These are phyloP conservation scores for Vicugna pacos DNA, from an alignment of 2,113 vertebrate genomes.

Conservation along the genomic window DNA sequence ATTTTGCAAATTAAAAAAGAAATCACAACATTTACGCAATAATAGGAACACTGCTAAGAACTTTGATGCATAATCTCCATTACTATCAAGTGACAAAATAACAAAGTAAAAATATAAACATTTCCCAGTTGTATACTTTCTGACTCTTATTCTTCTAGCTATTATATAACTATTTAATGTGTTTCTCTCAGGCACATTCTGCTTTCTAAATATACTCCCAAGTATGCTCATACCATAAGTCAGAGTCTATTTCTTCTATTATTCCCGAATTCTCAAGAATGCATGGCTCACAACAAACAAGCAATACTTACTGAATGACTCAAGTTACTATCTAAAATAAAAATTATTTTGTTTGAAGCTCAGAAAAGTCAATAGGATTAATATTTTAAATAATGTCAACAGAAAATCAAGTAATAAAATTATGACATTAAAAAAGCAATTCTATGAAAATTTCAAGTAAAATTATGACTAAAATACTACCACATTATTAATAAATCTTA, in stretches of 20 bases:
- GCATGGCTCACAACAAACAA: constrained; percentile 36
- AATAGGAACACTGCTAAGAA: background rate
- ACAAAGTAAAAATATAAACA: background rate
- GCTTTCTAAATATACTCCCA: constrained; percentile 51
- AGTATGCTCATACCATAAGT: background rate
- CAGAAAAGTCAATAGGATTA: constrained; percentile 11
- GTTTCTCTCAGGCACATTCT: constrained; percentile 4
- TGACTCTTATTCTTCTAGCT: background rate
- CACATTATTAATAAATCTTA: constrained; percentile 33
- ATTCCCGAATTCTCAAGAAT: constrained; percentile 22
- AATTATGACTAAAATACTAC: constrained; percentile 16
- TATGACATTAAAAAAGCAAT: background rate
- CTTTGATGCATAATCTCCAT: background rate
- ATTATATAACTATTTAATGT: background rate
- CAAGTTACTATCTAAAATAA: background rate
- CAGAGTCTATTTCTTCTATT: constrained; percentile 33
- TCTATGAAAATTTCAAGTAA: constrained; percentile 17
- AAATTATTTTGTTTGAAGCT: constrained; percentile 29
- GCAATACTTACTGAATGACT: background rate
- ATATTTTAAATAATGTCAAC: background rate
- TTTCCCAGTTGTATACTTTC: background rate
- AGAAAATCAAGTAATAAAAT: constrained; percentile 30
- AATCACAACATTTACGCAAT: background rate
- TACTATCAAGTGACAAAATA: constrained; percentile 52
- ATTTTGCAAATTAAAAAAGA: background rate